phyloP scores from a whole-genome alignment of 1,140 invertebrate genomes.

The Idris sp. region DNA sequence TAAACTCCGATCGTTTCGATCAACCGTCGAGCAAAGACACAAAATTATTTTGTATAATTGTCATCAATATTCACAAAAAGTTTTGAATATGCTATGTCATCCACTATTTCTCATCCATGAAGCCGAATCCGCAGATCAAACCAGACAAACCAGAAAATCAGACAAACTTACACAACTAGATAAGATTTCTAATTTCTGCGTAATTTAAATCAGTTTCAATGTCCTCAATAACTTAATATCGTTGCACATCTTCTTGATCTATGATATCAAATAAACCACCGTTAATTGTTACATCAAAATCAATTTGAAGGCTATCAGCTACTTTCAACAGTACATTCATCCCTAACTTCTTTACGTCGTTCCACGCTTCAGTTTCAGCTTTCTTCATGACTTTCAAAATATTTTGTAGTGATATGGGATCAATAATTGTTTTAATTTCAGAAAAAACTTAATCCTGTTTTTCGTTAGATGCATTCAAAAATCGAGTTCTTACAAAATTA shows the following conservation, averaged over 20 bases:
- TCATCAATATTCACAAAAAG: too few species aligned
- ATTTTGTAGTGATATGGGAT: too few species aligned
- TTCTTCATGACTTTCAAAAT: slow-evolving; percentile 6
- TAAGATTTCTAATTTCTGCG: not conserved
- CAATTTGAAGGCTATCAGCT: slow-evolving; percentile 12
- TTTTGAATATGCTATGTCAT: too few species aligned
- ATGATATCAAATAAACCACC: slow-evolving; percentile 4
- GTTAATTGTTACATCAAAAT: slow-evolving; percentile 8
- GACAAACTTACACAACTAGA: too few species aligned
- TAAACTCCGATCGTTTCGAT: too few species aligned
- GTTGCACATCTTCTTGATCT: slow-evolving; percentile 15
- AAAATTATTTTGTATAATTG: too few species aligned
- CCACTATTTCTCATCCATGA: too few species aligned
- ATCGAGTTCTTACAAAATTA: not conserved
- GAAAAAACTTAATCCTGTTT: not conserved
- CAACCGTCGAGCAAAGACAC: too few species aligned
- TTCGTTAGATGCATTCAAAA: slow-evolving; percentile 3
- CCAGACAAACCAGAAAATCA: too few species aligned
- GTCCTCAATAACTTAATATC: not conserved
- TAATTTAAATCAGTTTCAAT: not conserved
- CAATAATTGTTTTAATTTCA: not conserved
- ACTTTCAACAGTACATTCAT: slow-evolving; percentile 3
- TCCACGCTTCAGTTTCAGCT: slow-evolving; percentile 5
- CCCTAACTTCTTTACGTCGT: slow-evolving; percentile 13
- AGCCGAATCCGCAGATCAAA: too few species aligned